These are phyloP conservation scores for Hyles vespertilio DNA, from an alignment of 1,140 invertebrate species.

Conservation along the genomic window DNA sequence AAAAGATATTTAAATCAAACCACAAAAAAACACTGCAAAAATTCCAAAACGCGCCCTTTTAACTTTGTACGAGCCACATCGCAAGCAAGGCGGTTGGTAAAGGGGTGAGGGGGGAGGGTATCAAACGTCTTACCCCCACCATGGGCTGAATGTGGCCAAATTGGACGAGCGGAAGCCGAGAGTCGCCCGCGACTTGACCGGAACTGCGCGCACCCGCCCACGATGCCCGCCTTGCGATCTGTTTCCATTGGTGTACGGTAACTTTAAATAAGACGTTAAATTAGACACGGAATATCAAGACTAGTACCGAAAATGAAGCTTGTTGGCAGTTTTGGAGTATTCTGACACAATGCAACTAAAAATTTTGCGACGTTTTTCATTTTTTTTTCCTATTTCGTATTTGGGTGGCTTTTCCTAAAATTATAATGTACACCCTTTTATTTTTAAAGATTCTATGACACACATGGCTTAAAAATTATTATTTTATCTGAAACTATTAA, in stretches of 20 bases:
- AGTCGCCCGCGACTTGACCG: constrained; percentile 67
- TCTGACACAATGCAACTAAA: neutral
- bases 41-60: neutral
- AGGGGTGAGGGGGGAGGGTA: constrained; percentile 12
- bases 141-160: constrained; percentile 63
- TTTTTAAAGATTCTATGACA: too few species aligned
- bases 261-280: neutral
- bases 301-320: too few species aligned
- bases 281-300: too few species aligned
- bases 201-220: constrained; percentile 46
- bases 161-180: constrained; percentile 60
- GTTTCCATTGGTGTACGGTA: constrained; percentile 28
- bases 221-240: constrained; percentile 31
- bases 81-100: constrained; percentile 2
- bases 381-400: neutral
- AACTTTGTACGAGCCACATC: constrained; percentile 1
- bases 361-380: neutral
- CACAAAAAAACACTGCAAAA: neutral
- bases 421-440: neutral
- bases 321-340: too few species aligned
- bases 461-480: too few species aligned
- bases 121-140: constrained; percentile 47
- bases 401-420: too few species aligned
- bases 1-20: too few species aligned
- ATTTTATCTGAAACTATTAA: neutral